Percentiles rank a stretch among this genome's conserved stretches.
Evolutionary conservation across 2,888 invertebrate species (phyloP).

Genomic region (Ennomos fuscantarius): DNA sequence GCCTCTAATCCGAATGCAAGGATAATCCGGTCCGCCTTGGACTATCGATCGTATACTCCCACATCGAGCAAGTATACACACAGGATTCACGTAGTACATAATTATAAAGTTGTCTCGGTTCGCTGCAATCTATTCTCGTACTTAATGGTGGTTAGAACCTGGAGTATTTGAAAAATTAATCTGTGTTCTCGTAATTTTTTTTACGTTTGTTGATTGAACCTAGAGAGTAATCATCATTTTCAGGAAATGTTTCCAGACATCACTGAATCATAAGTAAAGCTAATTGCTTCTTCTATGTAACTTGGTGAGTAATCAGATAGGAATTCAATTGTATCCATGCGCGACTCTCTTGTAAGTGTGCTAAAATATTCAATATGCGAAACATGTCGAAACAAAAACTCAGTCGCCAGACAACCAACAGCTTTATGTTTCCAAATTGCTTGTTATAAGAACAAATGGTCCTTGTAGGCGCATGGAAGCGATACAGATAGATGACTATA

Average conservation of each 20-base stretch:
- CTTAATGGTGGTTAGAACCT: too few species aligned
- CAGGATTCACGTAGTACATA: background rate
- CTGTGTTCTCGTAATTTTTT: too few species aligned
- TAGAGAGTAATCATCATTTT: background rate
- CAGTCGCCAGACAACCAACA: background rate
- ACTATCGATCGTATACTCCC: slow-evolving; percentile 30
- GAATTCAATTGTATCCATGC: slow-evolving; percentile 6
- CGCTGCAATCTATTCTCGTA: too few species aligned
- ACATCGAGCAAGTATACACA: slow-evolving; percentile 10
- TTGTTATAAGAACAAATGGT: slow-evolving; percentile 34
- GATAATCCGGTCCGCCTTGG: slow-evolving; percentile 28
- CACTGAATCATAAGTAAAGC: background rate
- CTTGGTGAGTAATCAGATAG: slow-evolving; percentile 15
- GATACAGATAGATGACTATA: slow-evolving; percentile 40
- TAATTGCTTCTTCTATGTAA: background rate
- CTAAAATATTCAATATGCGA: slow-evolving; percentile 2
- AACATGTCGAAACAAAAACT: slow-evolving; percentile 2
- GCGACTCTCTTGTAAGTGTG: slow-evolving; percentile 3
- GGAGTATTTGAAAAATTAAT: too few species aligned
- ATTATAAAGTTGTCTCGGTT: too few species aligned
- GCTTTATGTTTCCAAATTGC: slow-evolving; percentile 18
- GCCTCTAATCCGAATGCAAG: slow-evolving; percentile 27
- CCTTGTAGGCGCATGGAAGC: slow-evolving; percentile 30
- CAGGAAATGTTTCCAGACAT: background rate
- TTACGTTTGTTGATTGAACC: background rate